A percentile compares a stretch with the other conserved stretches of the same genome.
Evolutionary conservation across 2,888 invertebrate genomes (phyloP).

Genomic region (Melolontha melolontha): DNA sequence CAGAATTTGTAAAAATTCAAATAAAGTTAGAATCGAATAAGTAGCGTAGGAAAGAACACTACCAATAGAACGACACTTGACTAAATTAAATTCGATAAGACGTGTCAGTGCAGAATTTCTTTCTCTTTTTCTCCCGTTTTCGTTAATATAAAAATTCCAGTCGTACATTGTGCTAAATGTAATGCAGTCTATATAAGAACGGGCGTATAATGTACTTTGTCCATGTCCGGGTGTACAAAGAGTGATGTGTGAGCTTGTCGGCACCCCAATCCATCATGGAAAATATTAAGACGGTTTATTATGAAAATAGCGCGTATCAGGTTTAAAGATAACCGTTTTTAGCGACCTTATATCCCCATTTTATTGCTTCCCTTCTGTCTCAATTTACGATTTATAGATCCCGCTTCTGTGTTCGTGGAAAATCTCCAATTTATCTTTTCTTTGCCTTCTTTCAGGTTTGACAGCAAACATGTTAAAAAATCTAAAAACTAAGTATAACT

Average conservation of each 20-base stretch:
- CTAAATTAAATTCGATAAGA: slow-evolving; percentile 30
- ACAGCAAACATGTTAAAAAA: no score
- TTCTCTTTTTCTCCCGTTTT: slow-evolving; percentile 5
- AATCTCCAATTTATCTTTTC: no score
- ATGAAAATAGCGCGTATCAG: slow-evolving; percentile 14
- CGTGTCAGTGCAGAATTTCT: slow-evolving; percentile 14
- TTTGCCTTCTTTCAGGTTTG: no score
- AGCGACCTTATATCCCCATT: slow-evolving; percentile 10
- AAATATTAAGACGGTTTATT: slow-evolving; percentile 31
- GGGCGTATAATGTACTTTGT: slow-evolving; percentile 20
- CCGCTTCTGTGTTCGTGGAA: no score
- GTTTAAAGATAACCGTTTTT: slow-evolving; percentile 27
- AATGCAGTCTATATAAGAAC: slow-evolving; percentile 5
- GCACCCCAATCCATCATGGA: slow-evolving; percentile 23
- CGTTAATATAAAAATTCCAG: slow-evolving; percentile 26
- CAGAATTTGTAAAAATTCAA: no score
- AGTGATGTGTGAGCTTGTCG: slow-evolving; percentile 25
- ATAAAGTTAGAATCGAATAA: no score
- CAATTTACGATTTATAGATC: slow-evolving; percentile 3
- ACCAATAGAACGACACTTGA: slow-evolving; percentile 15
- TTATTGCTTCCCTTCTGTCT: slow-evolving; percentile 10
- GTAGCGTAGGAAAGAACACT: neutral
- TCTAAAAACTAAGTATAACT: no score
- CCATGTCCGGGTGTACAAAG: slow-evolving; percentile 20
- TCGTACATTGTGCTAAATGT: slow-evolving; percentile 5